Base-by-base conservation (phyloP, 2,797 vertebrate species). In the Argyrosomus regius region DNA sequence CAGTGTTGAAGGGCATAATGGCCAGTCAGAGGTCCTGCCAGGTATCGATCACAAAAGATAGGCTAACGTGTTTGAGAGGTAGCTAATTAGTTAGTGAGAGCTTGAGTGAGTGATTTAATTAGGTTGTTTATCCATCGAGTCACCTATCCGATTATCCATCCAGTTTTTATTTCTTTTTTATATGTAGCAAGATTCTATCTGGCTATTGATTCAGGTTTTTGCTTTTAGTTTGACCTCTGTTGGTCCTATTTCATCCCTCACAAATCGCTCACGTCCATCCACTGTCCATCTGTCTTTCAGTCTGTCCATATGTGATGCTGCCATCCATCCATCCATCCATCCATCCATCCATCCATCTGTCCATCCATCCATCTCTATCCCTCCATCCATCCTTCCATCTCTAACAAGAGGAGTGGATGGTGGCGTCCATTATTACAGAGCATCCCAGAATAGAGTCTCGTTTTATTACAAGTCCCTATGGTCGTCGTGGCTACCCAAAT, bases 401-500 rank as follows among this genome's bases (percentile, higher is more conserved):
- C 92, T 94, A 95, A 96, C 95, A 96, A 95, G 95, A 95, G 91
- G 91, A 93, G 88, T 94, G 91, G 94, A 93, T 93, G 90, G 91
- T 94, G 92, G 94, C 90, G 82, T 94, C 94, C 95, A 95, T 95
- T 96, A 96, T 96, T 96, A 96, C 95, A 96, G 96, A 96, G 95
- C 94, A 94, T 95, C 95, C 95, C 94, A 95, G 94, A 96, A 96
- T 96, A 96, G 95, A 89, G 76, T 88, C 90, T 91, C 91, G 92
- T 95, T 96, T 96, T 96, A 96, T 96, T 96, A 96, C 95, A 96
- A 94, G 95, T 94, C 93, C 94, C 94, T 96, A 94, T 95, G 95
- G 94, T 95, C 92, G 93, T 86, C 94, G 95, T 94, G 92, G 93
- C 90, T 92, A 92, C 88, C 91, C 89, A 96, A 96, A 96, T 96